A percentile compares a stretch with the other conserved stretches of the same genome.
Evolutionary conservation across 2,797 vertebrate species (phyloP).

Genomic region (Choloepus didactylus): DNA sequence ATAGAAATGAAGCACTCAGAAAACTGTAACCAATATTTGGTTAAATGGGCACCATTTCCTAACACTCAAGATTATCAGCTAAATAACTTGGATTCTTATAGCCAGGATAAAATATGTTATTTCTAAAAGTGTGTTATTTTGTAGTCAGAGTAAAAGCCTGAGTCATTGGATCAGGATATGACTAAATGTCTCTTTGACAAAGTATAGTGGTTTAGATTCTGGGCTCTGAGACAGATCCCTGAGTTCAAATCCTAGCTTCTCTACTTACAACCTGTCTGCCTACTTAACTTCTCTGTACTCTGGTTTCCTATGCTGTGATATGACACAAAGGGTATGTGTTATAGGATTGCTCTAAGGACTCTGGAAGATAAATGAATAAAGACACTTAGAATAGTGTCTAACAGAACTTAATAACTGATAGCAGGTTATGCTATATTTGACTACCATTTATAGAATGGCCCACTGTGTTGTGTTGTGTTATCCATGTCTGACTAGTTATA

Average conservation of each 20-base stretch:
- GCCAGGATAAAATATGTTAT: not conserved
- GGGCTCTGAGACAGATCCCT: not conserved
- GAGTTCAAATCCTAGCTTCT: slow-evolving; percentile 57
- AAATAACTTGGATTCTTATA: slow-evolving; percentile 46
- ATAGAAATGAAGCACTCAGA: not conserved
- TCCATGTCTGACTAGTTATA: not conserved
- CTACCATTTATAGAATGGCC: not conserved
- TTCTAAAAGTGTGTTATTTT: not conserved
- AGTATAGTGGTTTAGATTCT: not conserved
- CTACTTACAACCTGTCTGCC: not conserved
- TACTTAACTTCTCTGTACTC: not conserved
- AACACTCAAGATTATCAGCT: slow-evolving; percentile 11
- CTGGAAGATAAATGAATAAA: not conserved
- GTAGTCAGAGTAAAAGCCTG: slow-evolving; percentile 16
- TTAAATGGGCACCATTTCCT: not conserved
- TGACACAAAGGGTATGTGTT: not conserved
- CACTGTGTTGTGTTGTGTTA: not conserved
- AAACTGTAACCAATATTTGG: not conserved
- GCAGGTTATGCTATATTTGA: not conserved
- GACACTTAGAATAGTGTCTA: not conserved
- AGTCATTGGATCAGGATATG: not conserved
- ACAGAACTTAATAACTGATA: not conserved
- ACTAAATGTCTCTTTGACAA: slow-evolving; percentile 14
- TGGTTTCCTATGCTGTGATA: not conserved
- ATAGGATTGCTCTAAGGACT: not conserved